phyloP scores from a whole-genome alignment of 2,113 vertebrate species.

The Elephas maximus region DNA sequence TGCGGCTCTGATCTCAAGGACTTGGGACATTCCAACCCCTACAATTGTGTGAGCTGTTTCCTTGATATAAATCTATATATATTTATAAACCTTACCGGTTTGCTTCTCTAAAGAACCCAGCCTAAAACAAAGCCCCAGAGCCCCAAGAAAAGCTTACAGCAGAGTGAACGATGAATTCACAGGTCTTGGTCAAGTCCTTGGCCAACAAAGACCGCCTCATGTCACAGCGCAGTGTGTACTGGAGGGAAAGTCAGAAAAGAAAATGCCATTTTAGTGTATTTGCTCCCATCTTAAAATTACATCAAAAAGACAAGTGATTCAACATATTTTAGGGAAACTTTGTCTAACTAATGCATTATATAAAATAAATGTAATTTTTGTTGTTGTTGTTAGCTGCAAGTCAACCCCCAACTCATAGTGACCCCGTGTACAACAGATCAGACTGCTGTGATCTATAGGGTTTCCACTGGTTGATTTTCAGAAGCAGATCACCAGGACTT shows the following conservation, averaged over 20 bases:
- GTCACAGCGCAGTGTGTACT: constrained; percentile 98
- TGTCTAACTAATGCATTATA: background rate
- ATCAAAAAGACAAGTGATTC: background rate
- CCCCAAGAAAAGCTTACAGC: constrained; percentile 87
- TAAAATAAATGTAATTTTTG: background rate
- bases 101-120: too few relatives aligned
- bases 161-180: constrained; percentile 97
- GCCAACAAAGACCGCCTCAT: constrained; percentile 96
- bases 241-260: background rate
- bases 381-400: background rate
- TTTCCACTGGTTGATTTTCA: background rate
- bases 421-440: background rate
- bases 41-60: too few relatives aligned
- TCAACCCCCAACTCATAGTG: background rate
- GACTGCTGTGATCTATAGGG: background rate
- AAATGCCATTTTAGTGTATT: accelerated
- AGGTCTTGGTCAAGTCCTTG: constrained; percentile 96
- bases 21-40: too few relatives aligned
- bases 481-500: background rate
- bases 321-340: background rate
- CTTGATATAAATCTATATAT: too few relatives aligned
- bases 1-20: too few relatives aligned
- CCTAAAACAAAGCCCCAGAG: accelerated
- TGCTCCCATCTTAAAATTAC: background rate
- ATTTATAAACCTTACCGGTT: too few relatives aligned